Base-by-base conservation (phyloP, 2,113 vertebrate species). In the Sigmodon hispidus region DNA sequence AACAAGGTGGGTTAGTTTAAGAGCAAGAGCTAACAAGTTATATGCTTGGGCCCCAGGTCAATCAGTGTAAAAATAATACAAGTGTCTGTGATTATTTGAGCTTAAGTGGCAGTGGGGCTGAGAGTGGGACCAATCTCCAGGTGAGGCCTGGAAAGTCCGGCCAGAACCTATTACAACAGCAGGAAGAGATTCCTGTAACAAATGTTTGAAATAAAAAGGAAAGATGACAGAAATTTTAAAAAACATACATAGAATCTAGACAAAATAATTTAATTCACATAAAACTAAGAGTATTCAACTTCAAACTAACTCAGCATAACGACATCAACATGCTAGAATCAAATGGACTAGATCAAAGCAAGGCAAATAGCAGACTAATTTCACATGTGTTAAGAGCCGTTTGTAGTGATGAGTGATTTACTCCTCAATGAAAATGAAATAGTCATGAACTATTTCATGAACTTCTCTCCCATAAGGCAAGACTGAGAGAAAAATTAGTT, bases 191-290 rank as follows among this genome's bases (percentile, higher is more conserved):
- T 63, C 29, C 21, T 55, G 22, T 40, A 50, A 70, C 45, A 80
- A 87, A 87, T 26, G 48, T 70, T 94, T 90, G 83, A 90, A 92
- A 76, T 52, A 5, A 86, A 89, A 90, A 87, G 48, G 50, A 57
- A 76, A 73, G 7, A 85, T 34, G 13, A n/a, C 7, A 80, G 13
- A 90, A 90, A 79, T n/a, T n/a, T n/a, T 83, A 93, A 55, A 61
- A 43, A 80, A 9, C 29, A 67, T 3, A 11, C 26, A 85, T 81
- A 89, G 72, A 85, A 19, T 63, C 40, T 19, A 94, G 50, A 48
- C 63, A 91, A 73, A 96, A 63, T 70, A 87, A 91, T 29, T 89
- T 19, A 79, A 77, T 17, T 93, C 9, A 43, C 21, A 31, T 83
- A 36, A 81, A 57, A 69, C 24, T 89, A 76, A 89, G 4, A 70